Percentiles rank a stretch among this genome's conserved stretches.
Evolutionary conservation across 2,888 invertebrate species (phyloP).

Genomic region (Diarsia rubi): DNA sequence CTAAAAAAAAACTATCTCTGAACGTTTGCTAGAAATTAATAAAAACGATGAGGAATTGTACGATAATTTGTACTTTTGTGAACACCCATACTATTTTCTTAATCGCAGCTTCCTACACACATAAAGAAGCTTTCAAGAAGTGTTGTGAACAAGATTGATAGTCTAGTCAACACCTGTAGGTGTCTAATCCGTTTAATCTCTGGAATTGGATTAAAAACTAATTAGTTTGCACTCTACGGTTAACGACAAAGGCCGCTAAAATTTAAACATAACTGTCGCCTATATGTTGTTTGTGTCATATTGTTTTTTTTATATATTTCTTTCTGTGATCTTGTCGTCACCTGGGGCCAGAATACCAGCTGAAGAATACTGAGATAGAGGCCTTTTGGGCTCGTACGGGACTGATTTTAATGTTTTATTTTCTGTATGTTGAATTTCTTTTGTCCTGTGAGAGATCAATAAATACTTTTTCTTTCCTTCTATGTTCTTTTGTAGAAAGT

Average conservation of each 20-base stretch:
- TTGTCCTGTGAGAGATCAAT: too few species aligned
- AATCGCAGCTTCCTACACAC: conserved; percentile 15
- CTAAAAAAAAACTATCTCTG: too few species aligned
- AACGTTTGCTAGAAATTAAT: too few species aligned
- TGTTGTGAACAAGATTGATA: conserved; percentile 20
- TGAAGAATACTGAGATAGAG: too few species aligned
- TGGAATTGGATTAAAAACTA: conserved; percentile 16
- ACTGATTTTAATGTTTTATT: too few species aligned
- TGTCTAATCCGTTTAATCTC: conserved; percentile 1
- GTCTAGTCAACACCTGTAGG: conserved; percentile 28
- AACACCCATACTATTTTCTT: conserved; percentile 5
- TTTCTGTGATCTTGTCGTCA: too few species aligned
- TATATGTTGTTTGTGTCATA: neutral
- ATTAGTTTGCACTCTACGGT: neutral
- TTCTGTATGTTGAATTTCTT: too few species aligned
- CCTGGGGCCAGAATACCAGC: too few species aligned
- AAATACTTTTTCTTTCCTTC: too few species aligned
- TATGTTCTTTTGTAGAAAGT: neutral
- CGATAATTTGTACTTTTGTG: neutral
- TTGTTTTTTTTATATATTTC: too few species aligned
- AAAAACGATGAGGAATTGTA: neutral
- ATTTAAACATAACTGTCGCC: neutral
- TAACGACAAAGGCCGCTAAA: neutral
- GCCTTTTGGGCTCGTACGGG: too few species aligned
- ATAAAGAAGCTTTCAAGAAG: neutral